A percentile compares a stretch with the other conserved stretches of the same genome.
phyloP scores from a whole-genome alignment of 2,888 invertebrate genomes.

The Pomacea canaliculata region DNA sequence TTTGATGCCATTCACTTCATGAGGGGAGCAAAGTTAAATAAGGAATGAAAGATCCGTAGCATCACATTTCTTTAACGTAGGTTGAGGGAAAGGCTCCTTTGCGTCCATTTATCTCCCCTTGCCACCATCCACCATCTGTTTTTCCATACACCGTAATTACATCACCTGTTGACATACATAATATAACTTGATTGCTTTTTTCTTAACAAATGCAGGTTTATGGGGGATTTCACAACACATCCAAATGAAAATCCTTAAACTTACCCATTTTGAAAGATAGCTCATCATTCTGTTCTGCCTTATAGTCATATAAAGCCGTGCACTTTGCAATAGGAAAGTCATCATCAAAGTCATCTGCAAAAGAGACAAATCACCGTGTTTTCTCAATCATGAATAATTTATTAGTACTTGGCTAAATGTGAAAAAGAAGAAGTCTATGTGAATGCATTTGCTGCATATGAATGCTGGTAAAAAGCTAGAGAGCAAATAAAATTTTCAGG shows the following conservation, averaged over 20 bases:
- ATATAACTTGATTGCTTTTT: not conserved
- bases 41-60: not conserved
- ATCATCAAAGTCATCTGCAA: conserved; percentile 61
- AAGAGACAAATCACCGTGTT: conserved; percentile 11
- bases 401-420: too few relatives aligned
- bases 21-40: too few relatives aligned
- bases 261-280: conserved; percentile 80
- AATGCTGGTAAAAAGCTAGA: too few relatives aligned
- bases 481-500: too few relatives aligned
- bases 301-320: conserved; percentile 88
- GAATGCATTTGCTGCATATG: too few relatives aligned
- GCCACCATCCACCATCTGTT: conserved; percentile 95
- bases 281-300: conserved; percentile 89
- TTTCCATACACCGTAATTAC: conserved; percentile 89
- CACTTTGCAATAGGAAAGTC: conserved; percentile 77
- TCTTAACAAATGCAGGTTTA: not conserved
- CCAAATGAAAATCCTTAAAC: conserved; percentile 10
- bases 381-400: too few relatives aligned
- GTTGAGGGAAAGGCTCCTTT: conserved; percentile 95
- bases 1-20: too few relatives aligned
- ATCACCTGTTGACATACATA: conserved; percentile 76
- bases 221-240: too few relatives aligned
- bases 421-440: too few relatives aligned
- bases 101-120: conserved; percentile 86
- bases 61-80: conserved; percentile 79